Base-by-base conservation (phyloP, 2,888 invertebrate genomes). In the Alcis repandata region DNA sequence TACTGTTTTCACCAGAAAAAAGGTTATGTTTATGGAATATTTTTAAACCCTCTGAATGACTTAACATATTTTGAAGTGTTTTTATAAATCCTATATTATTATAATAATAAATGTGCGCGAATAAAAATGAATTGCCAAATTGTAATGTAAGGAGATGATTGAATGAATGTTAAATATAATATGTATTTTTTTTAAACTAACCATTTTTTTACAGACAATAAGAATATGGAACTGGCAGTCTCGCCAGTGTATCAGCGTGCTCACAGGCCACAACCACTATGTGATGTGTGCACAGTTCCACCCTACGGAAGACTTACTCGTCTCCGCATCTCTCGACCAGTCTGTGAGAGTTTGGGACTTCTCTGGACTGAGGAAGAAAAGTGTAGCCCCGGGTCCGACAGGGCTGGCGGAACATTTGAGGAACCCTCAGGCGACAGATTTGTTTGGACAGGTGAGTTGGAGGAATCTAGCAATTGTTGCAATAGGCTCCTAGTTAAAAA, bases 171-270 rank as follows among this genome's bases (percentile, higher is more conserved):
- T n/a, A n/a, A n/a, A n/a, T n/a, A n/a, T n/a, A n/a, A n/a, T n/a
- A n/a, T n/a, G n/a, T n/a, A n/a, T n/a, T n/a, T n/a, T n/a, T n/a
- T n/a, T n/a, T n/a, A n/a, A n/a, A n/a, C n/a, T n/a, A n/a, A n/a
- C 2, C 27, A 27, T 27, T 27, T 27, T 27, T 27, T 27, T 27
- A 27, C 27, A 95, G 93, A 99, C 99, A 0, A 99, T 99, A 74
- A 96, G 99, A 68, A 98, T 99, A 80, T 99, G 99, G 99, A 99
- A 99, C 87, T 99, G 99, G 99, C 99, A 99, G 88, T 99, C 99
- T 43, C 95, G 99, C 19, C 98, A 97, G 66, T 99, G 98, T 82
- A 98, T 99, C 80, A 98, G 98, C 78, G 98, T 98, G 0, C 93
- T 98, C 2, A 98, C 98, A 0, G 99, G 99, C 0, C 99, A 99